Conservation (phyloP, 2,797 vertebrate species). For the Carcharodon carcharias region DNA sequence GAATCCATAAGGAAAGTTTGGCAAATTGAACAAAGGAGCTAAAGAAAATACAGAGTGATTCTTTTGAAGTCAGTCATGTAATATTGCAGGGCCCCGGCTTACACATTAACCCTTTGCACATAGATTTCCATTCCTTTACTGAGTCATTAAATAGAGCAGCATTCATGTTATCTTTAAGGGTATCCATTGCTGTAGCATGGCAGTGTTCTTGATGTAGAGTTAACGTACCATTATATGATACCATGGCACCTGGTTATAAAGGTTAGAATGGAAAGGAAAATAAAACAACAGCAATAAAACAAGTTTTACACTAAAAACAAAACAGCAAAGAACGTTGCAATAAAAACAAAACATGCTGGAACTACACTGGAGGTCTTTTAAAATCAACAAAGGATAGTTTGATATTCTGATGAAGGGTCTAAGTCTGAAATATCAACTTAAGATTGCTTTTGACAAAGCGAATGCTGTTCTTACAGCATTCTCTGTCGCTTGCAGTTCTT, state of each 20-base stretch:
- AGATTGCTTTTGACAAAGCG: not conserved
- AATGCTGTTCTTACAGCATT: not conserved
- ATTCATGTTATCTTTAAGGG: not conserved
- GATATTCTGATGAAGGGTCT: not conserved
- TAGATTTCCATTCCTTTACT: not conserved
- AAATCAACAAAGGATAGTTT: not conserved
- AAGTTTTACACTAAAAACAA: not conserved
- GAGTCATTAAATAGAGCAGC: not conserved
- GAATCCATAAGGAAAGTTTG: conserved; percentile 3
- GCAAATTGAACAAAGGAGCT: conserved; percentile 29
- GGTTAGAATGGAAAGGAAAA: not conserved
- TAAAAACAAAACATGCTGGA: not conserved
- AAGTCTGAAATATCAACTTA: not conserved
- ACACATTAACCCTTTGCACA: conserved; percentile 6
- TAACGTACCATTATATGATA: not conserved
- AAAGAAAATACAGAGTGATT: conserved; percentile 15
- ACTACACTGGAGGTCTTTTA: not conserved
- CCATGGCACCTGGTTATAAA: not conserved
- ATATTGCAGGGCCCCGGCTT: not conserved
- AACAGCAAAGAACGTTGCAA: not conserved
- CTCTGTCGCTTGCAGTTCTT: not conserved
- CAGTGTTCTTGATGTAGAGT: not conserved
- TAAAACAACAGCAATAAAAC: not conserved
- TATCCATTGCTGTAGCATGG: not conserved
- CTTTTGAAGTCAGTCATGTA: conserved; percentile 12